Conservation (phyloP, 2,797 vertebrate genomes). For the Danionella dracula region DNA sequence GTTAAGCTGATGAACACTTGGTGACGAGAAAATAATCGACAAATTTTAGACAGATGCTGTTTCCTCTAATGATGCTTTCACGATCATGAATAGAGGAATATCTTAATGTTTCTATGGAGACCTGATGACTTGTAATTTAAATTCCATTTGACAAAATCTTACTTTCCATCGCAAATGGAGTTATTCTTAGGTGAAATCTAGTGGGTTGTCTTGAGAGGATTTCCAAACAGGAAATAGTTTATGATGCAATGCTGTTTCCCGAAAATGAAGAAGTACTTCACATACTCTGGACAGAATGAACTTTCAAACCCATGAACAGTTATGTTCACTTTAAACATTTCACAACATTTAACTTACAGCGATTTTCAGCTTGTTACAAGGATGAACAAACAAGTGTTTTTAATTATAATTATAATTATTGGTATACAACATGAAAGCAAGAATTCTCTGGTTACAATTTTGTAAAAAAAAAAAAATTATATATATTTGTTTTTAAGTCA, state of each 20-base stretch:
- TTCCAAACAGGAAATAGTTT: background rate
- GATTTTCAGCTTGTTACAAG: background rate
- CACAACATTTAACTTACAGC: background rate
- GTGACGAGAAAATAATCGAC: background rate
- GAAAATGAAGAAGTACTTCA: background rate
- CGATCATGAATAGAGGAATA: background rate
- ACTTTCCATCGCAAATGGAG: background rate
- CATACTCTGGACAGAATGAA: background rate
- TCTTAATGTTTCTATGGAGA: background rate
- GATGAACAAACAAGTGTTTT: background rate
- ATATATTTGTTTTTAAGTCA: background rate
- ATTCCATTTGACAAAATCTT: background rate
- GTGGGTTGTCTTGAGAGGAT: background rate
- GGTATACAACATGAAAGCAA: background rate
- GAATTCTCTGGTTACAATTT: background rate
- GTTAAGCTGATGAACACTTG: background rate
- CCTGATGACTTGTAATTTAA: background rate
- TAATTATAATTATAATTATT: background rate
- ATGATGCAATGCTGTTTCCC: background rate
- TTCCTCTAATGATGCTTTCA: background rate
- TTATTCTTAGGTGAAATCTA: background rate
- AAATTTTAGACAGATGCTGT: background rate
- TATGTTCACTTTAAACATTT: background rate
- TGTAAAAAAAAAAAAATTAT: background rate
- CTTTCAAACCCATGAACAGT: background rate